Evolutionary conservation across 2,797 vertebrate genomes (phyloP).

Genomic region (Artibeus jamaicensis): DNA sequence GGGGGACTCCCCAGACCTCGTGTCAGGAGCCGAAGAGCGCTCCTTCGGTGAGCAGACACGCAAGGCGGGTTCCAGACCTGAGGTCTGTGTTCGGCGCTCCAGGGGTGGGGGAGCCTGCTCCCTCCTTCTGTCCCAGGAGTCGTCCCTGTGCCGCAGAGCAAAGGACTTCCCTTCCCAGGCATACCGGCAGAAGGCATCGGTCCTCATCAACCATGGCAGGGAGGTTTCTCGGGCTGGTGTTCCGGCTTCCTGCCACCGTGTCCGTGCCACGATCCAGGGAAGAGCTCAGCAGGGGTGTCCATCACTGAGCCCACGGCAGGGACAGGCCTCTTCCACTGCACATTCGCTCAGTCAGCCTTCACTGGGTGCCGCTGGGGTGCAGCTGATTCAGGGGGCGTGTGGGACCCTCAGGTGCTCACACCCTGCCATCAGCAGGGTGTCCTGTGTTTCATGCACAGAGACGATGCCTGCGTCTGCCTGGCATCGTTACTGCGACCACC

Average conservation of each 20-base stretch:
- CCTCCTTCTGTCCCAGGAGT: background rate
- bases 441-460: background rate
- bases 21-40: background rate
- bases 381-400: background rate
- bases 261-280: rapidly evolving
- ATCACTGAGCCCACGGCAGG: background rate
- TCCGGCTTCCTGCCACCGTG: background rate
- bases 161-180: background rate
- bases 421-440: background rate
- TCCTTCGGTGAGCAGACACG: background rate
- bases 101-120: background rate
- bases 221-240: too few species aligned
- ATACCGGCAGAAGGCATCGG: background rate
- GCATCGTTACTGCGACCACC: background rate
- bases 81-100: background rate
- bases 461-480: background rate
- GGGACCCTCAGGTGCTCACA: background rate
- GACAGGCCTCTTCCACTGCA: background rate
- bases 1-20: background rate
- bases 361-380: background rate
- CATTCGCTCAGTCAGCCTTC: background rate
- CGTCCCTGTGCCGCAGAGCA: background rate
- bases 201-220: background rate
- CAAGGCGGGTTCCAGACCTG: background rate
- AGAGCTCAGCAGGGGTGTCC: background rate